Base-by-base conservation (phyloP, 2,113 vertebrate species). In the Parotia lawesii region DNA sequence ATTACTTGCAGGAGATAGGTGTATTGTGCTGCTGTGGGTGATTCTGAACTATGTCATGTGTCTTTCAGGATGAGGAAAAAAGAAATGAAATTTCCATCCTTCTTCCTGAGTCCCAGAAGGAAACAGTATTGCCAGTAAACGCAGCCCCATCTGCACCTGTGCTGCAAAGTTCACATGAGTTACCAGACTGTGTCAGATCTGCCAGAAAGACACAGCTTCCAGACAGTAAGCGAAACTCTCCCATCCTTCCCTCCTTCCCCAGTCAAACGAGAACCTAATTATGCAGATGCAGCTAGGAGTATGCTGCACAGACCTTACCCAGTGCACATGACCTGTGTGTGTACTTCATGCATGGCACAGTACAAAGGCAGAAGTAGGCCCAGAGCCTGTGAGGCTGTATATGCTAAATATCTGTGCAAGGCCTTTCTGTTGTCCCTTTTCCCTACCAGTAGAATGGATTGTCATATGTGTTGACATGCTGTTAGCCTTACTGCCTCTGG, bases 151-250 rank as follows among this genome's bases (percentile, higher is more conserved):
- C 62, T 57, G 28, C 31, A 56, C 31, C 70, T 44, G 38, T 57
- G 37, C 27, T 0, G 0, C 86, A 88, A 37, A 81, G 62, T 48
- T 40, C 77, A 13, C 87, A 85, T 7, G 95, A 95, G 50, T 65
- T 96, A 17, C 94, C 97, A 66, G 96, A 97, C 73, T 97, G 94
- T 47, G 83, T 96, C 42, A 93, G 66, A 74, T 67, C 91, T 77
- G 94, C 95, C n/a, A 90, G 94, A 74, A 94, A 70, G 64, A 95
- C 85, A 9, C 87, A 94, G 50, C 86, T 97, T 64, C 96, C 96
- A 81, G 95, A 95, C 91, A 90, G 97, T 97, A 69, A 93, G 97
- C 88, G 35, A 42, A 85, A 65, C 24, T 76, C 37, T 51, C 15
- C 9, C 23, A 17, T 56, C 40, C 60, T 69, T 86, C 42, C 40